These are phyloP conservation scores for Micrasema minimum DNA, from an alignment of 1,140 invertebrate species.

Conservation along the genomic window DNA sequence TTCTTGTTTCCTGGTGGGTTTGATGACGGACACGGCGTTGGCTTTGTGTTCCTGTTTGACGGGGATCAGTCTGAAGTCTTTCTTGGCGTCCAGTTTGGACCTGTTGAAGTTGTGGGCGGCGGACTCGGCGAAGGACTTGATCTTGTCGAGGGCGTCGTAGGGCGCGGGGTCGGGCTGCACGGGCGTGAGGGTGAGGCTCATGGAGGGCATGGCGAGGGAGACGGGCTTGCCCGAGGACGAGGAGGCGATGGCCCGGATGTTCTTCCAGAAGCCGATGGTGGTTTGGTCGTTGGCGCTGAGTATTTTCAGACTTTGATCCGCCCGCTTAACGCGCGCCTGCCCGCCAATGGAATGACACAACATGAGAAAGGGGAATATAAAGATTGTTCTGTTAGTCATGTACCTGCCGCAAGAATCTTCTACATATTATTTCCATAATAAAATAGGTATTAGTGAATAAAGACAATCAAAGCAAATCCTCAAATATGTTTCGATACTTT, in stretches of 20 bases:
- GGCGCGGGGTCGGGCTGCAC: slow-evolving; percentile 56
- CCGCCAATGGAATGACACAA: slow-evolving; percentile 55
- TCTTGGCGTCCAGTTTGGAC: slow-evolving; percentile 57
- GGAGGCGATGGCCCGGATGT: slow-evolving; percentile 58
- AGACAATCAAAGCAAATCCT: too few relatives aligned
- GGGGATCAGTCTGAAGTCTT: slow-evolving; percentile 59
- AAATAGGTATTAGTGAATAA: too few relatives aligned
- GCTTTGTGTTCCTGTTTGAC: slow-evolving; percentile 57
- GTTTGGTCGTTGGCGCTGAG: slow-evolving; percentile 53
- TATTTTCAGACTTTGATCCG: slow-evolving; percentile 18
- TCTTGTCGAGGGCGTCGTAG: slow-evolving; percentile 66
- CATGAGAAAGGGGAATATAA: slow-evolving; percentile 27
- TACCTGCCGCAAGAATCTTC: too few relatives aligned
- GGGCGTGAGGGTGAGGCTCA: slow-evolving; percentile 63
- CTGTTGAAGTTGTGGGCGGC: slow-evolving; percentile 60
- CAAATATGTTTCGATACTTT: too few relatives aligned
- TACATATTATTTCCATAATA: too few relatives aligned
- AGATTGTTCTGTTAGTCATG: too few relatives aligned
- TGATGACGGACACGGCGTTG: slow-evolving; percentile 44
- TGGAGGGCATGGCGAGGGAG: slow-evolving; percentile 62
- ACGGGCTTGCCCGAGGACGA: slow-evolving; percentile 53
- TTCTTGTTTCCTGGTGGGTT: slow-evolving; percentile 24
- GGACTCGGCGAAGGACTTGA: slow-evolving; percentile 66
- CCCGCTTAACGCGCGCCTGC: slow-evolving; percentile 20
- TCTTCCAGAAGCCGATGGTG: slow-evolving; percentile 57